Conservation (phyloP, 2,888 invertebrate genomes). For the Agriopis aurantiaria region DNA sequence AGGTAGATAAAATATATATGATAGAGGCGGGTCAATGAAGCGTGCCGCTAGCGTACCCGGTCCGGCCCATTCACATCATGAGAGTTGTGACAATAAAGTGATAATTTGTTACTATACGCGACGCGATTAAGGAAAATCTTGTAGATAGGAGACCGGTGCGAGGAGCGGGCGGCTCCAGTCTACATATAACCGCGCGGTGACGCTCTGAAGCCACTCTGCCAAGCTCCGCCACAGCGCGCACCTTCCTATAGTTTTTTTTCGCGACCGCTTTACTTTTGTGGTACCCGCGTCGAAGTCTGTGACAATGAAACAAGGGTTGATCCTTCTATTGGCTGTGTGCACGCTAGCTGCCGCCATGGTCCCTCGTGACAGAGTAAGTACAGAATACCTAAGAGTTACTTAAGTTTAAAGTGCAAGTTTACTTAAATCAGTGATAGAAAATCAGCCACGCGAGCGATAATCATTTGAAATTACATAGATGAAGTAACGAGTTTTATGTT, state of each 20-base stretch:
- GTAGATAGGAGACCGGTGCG: slow-evolving; percentile 24
- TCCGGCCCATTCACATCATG: slow-evolving; percentile 49
- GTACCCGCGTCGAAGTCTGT: slow-evolving; percentile 33
- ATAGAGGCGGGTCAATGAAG: slow-evolving; percentile 5
- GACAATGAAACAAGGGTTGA: slow-evolving; percentile 60
- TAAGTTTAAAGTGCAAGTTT: slow-evolving; percentile 33
- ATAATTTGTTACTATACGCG: slow-evolving; percentile 41
- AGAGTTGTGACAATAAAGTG: slow-evolving; percentile 32
- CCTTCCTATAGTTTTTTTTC: slow-evolving; percentile 45
- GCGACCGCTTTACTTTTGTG: slow-evolving; percentile 24
- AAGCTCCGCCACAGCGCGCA: slow-evolving; percentile 57
- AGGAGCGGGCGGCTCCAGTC: slow-evolving; percentile 44
- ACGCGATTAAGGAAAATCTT: slow-evolving; percentile 27
- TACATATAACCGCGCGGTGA: slow-evolving; percentile 52
- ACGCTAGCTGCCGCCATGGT: slow-evolving; percentile 65
- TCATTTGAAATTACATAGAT: slow-evolving; percentile 9
- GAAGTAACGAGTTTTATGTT: slow-evolving; percentile 14
- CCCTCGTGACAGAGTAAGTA: slow-evolving; percentile 69
- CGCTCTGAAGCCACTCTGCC: slow-evolving; percentile 55
- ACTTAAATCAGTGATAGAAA: not conserved
- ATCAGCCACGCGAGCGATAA: not conserved
- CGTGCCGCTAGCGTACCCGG: slow-evolving; percentile 18
- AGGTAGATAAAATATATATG: too few species aligned
- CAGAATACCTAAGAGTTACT: slow-evolving; percentile 51
- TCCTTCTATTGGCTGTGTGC: slow-evolving; percentile 61